Percentiles rank a stretch among this genome's conserved stretches.
phyloP scores from a whole-genome alignment of 2,797 vertebrate genomes.

The Phoeniculus purpureus region DNA sequence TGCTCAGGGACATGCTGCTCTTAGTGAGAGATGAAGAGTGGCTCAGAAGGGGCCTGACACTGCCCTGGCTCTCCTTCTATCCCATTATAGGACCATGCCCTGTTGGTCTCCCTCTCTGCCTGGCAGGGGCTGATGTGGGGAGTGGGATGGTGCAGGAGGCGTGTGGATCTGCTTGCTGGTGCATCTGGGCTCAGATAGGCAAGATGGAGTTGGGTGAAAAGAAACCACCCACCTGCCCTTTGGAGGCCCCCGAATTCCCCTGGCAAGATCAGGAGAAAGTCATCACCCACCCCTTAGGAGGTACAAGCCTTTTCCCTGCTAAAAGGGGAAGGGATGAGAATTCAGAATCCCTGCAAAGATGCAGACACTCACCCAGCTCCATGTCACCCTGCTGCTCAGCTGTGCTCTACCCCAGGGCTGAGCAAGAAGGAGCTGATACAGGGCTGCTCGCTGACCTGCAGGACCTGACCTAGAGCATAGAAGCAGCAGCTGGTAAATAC shows the following conservation, averaged over 20 bases:
- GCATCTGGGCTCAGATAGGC: background rate
- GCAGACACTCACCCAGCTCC: too few species aligned
- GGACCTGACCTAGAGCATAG: fast-evolving
- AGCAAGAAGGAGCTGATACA: background rate
- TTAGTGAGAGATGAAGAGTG: background rate
- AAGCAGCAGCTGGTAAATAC: background rate
- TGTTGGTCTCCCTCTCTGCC: background rate
- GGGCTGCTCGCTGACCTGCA: background rate
- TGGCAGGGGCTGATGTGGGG: fast-evolving
- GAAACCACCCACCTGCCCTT: background rate
- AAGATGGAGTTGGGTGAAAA: fast-evolving
- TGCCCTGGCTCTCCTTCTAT: background rate
- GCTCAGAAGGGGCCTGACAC: background rate
- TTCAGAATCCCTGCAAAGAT: background rate
- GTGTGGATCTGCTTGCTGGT: fast-evolving
- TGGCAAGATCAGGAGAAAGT: fast-evolving
- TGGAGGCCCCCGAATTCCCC: fast-evolving
- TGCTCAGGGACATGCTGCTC: background rate
- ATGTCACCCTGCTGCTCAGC: fast-evolving
- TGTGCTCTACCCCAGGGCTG: fast-evolving
- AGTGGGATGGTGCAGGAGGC: background rate
- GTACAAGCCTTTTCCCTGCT: background rate
- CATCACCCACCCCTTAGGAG: fast-evolving
- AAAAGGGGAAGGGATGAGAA: background rate
- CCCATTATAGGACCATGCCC: fast-evolving